Evolutionary conservation across 2,888 invertebrate species (phyloP), one percentile per base, ranked within the genome.

Genomic region (Pemphredon lugubris): DNA sequence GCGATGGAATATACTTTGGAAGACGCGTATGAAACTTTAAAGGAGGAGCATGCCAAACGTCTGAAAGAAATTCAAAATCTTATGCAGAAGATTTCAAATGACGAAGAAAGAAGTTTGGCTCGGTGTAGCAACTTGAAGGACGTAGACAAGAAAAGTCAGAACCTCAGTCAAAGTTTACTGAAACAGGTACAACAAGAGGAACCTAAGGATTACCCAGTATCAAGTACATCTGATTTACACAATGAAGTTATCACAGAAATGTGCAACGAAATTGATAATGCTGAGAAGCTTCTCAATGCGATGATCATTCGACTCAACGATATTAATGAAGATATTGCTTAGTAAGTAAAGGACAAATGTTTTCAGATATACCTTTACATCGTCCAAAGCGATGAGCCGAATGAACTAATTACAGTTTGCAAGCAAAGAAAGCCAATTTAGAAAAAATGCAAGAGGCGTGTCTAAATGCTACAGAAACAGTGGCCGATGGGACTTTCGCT

Each of bases 381-480:
- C 3, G 2, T 47, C 7, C 0, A 20, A 9, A 16, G 16, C 2
- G 7, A 45, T 3, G 0, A 30, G 26, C 3, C 0, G 18, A 13
- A 39, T 16, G 23, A 2, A 21, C 23, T 21, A 9, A 2, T 23
- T 45, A 2, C 2, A 89, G 89, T 50, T 77, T 87, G 26, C 64
- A 77, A 39, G 81, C 73, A 7, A 86, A 87, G 59, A 82, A 69
- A 34, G 16, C 42, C 0, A 82, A 79, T 0, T 68, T 88, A 7
- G 55, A 79, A 5, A 79, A 84, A 51, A 87, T 88, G 86, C 77
- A 75, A 58, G 67, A 81, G 18, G 79, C 81, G 26, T 83, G 73
- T 53, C 63, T 82, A 7, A 67, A 39, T 11, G 64, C 72, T 1
- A 45, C 63, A 2, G 68, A 84, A 16, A 77, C 68, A 51, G 67